phyloP scores from a whole-genome alignment of 92 coral and sea anemone genomes.

The Micromussa lordhowensis region DNA sequence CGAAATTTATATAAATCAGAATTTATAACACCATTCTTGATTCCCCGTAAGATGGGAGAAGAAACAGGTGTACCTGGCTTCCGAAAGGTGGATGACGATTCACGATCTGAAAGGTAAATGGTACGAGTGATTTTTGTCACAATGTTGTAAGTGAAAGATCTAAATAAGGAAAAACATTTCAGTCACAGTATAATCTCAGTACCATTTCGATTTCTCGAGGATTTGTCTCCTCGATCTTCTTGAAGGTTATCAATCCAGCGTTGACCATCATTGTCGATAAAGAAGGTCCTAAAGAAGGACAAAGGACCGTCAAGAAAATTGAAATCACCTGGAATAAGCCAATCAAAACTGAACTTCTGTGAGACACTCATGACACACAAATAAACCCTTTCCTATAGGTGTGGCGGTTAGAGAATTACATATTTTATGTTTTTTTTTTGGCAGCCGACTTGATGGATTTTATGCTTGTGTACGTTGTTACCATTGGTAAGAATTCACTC shows the following conservation, averaged over 20 bases:
- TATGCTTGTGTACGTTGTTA: too few species aligned
- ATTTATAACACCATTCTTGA: too few species aligned
- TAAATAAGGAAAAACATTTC: background rate
- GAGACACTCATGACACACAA: too few species aligned
- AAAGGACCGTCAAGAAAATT: background rate
- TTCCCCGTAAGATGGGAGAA: background rate
- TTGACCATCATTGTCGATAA: conserved; percentile 95
- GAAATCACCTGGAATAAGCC: background rate
- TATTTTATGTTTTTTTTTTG: too few species aligned
- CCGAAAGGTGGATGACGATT: conserved; percentile 99
- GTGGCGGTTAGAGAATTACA: too few species aligned
- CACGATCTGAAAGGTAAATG: conserved; percentile 77
- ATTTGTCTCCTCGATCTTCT: conserved; percentile 93
- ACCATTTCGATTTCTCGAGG: conserved; percentile 98
- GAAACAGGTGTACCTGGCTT: conserved; percentile 77
- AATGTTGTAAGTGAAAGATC: background rate
- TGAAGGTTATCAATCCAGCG: conserved; percentile 92
- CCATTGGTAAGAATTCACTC: too few species aligned
- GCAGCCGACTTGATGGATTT: too few species aligned
- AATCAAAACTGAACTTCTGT: background rate
- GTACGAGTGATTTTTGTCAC: background rate
- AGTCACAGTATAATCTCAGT: background rate
- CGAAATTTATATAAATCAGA: background rate
- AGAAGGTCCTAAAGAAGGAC: conserved; percentile 70
- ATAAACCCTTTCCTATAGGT: too few species aligned